Base-by-base conservation (phyloP, 2,888 invertebrate genomes). In the Microdon myrmicae region DNA sequence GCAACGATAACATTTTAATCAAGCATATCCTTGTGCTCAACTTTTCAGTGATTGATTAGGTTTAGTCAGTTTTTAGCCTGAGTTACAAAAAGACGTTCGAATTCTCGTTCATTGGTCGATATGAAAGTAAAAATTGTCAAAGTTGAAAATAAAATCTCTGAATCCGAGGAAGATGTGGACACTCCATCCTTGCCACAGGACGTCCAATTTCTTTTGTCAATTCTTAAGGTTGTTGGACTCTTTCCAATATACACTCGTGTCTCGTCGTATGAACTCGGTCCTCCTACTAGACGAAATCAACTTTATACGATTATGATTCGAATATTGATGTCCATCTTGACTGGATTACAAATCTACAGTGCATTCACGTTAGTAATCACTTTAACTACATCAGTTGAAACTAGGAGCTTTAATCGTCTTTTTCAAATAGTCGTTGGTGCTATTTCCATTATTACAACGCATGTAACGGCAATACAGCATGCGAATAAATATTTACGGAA, bases 401-500 rank as follows among this genome's bases (percentile, higher is more conserved):
- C 73, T 3, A 74, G 75, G 19, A 74, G 75, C 4, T 76, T 77
- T 19, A 75, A 73, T 48, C 71, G 77, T 2, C 78, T 75, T 61
- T 72, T 75, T 51, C 76, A 75, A 72, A 73, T 76, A 22, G 20
- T 77, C 7, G 71, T 77, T 8, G 73, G 73, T 41, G 72, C 75
- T 8, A 45, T 72, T 3, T 73, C 76, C 19, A 75, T 75, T 34
- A 71, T 73, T 1, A 67, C 61, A 14, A 74, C 74, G 0, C 68
- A 75, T 2, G 61, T 76, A 1, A 68, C 74, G 0, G 76, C 75
- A 20, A 68, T 70, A 1, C 69, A 69, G 20, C 74, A 79, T 39
- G 68, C 71, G 0, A 75, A 74, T 8, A 48, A 37, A 2, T 72
- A 73, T 39, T 22, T 79, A 13, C 66, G 68, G 14, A 72, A 77